Conservation (phyloP, 2,113 vertebrate genomes). For the Chionis minor region DNA sequence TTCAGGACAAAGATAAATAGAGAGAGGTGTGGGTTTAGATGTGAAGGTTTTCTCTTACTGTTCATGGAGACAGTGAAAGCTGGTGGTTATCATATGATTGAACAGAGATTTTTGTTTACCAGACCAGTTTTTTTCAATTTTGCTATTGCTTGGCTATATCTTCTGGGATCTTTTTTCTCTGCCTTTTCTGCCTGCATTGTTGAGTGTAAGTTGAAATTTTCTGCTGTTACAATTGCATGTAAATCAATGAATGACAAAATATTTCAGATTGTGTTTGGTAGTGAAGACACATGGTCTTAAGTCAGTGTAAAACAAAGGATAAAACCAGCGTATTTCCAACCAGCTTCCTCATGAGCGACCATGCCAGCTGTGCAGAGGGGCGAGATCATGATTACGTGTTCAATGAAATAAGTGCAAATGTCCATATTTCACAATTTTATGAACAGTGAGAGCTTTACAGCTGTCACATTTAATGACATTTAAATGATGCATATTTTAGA, state of each 20-base stretch:
- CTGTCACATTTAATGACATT: not conserved
- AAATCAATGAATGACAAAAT: not conserved
- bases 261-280: not conserved
- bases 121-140: not conserved
- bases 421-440: not conserved
- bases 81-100: not conserved
- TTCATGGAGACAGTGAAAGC: not conserved
- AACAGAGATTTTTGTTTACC: not conserved
- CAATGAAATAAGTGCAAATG: not conserved
- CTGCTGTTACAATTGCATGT: not conserved
- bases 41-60: not conserved
- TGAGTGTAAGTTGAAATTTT: not conserved
- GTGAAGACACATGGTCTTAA: not conserved
- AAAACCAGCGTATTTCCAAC: not conserved
- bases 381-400: not conserved
- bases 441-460: not conserved
- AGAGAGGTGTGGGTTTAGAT: not conserved
- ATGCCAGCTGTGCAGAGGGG: slow-evolving; percentile 5
- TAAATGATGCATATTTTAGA: not conserved
- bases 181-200: not conserved
- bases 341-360: not conserved
- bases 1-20: not conserved
- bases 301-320: not conserved
- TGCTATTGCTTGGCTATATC: not conserved
- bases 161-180: not conserved